phyloP scores from a whole-genome alignment of 2,113 vertebrate species.

The Anolis sagrei region DNA sequence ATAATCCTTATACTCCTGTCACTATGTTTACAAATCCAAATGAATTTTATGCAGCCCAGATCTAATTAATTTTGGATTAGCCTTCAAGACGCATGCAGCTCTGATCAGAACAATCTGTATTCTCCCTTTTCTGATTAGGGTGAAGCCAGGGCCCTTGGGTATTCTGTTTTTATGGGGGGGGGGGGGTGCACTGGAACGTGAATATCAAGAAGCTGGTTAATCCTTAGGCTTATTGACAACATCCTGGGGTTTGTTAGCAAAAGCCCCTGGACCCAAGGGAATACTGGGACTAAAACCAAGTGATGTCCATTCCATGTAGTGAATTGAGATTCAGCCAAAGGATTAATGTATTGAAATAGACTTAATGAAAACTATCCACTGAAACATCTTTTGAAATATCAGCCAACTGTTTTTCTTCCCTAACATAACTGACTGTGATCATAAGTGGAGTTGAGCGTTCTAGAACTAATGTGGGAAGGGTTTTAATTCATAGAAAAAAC shows the following conservation, averaged over 20 bases:
- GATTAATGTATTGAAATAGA: conserved; percentile 35
- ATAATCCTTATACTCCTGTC: conserved; percentile 61
- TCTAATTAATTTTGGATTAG: conserved; percentile 77
- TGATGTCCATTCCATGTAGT: neutral
- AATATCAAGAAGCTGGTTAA: conserved; percentile 66
- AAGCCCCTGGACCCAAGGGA: conserved; percentile 46
- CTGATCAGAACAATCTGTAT: conserved; percentile 73
- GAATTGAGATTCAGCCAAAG: conserved; percentile 33
- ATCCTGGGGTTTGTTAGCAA: conserved; percentile 36
- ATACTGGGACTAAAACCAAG: conserved; percentile 32
- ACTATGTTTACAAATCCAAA: conserved; percentile 71
- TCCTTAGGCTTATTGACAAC: conserved; percentile 45
- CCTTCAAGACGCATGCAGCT: conserved; percentile 63
- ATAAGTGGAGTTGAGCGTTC: neutral
- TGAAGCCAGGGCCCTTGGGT: conserved; percentile 53
- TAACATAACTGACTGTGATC: neutral
- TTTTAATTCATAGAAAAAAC: neutral
- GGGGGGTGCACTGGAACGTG: conserved; percentile 58
- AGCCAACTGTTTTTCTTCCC: neutral
- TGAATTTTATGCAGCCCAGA: conserved; percentile 64
- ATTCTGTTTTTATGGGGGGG: conserved; percentile 52
- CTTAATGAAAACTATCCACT: conserved; percentile 37
- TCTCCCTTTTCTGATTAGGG: conserved; percentile 59
- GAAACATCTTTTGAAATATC: conserved; percentile 31
- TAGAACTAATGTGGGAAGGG: neutral